Base-by-base conservation (phyloP, 2,888 invertebrate genomes). In the Sesia bembeciformis region DNA sequence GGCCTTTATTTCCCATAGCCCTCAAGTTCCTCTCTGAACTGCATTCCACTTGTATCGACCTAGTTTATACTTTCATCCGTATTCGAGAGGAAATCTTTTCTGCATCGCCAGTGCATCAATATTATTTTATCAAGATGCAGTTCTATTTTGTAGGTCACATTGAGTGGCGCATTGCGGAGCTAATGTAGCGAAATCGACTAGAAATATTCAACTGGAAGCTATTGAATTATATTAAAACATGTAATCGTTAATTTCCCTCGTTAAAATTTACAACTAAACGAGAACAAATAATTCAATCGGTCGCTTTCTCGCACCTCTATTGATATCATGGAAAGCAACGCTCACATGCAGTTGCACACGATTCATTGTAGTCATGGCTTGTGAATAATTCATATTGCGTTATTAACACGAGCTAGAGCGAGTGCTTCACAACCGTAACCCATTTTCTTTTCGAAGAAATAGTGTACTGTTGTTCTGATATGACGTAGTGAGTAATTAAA, bases 331-430 rank as follows among this genome's bases (percentile, higher is more conserved):
- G 51, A 54, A 51, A 54, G 53, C 49, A 50, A 49, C 40, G 53
- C 55, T 54, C 53, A 50, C 40, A 39, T 53, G 50, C n/a, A 42
- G 43, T 53, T 40, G 4, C 46, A 54, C 23, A n/a, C n/a, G 52
- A 56, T 57, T 72, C 69, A 74, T 74, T 68, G 71, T 68, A 62
- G 64, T 40, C 62, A 67, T 69, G 63, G 63, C 68, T 69, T 60
- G 66, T 83, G 76, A 83, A 84, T 85, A 68, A 84, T 84, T 81
- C 84, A 83, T 81, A 66, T 56, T 64, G 67, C 68, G 70, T 69
- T 74, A 75, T 74, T 65, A 67, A 64, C 75, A 73, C 75, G 74
- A 72, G 62, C 62, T 58, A 60, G 61, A 63, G 54, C 54, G 42
- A 43, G 52, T 55, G 56, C 55, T 23, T 23, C 49, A 55, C 56